Conservation (phyloP, 2,797 vertebrate genomes). For the Enoplosus armatus region DNA sequence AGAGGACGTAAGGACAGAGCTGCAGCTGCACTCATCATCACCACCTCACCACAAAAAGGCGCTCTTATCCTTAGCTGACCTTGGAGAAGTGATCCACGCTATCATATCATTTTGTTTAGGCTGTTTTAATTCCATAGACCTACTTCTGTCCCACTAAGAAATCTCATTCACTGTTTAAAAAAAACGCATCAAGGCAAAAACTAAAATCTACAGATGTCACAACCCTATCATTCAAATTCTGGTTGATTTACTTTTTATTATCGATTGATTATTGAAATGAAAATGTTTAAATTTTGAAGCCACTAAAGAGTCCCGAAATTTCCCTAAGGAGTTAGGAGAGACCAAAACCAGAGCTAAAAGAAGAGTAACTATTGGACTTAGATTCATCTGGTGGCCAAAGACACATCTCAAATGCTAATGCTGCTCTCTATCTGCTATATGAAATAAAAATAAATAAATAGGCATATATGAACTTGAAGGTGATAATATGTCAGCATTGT, state of each 20-base stretch:
- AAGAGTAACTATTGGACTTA: not conserved
- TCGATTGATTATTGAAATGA: not conserved
- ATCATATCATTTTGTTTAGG: constrained; percentile 29
- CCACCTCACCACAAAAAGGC: constrained; percentile 33
- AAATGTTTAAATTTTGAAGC: no score
- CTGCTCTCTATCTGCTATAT: not conserved
- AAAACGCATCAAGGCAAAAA: not conserved
- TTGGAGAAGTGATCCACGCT: constrained; percentile 6
- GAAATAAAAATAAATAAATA: no score
- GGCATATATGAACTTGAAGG: no score
- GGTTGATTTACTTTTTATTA: not conserved
- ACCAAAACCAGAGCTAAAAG: not conserved
- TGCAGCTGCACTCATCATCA: constrained; percentile 59
- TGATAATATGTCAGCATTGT: no score
- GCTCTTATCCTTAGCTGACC: constrained; percentile 51
- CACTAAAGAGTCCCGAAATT: not conserved
- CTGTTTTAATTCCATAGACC: not conserved
- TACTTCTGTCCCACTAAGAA: not conserved
- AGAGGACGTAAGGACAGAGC: constrained; percentile 60
- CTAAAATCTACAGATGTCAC: not conserved
- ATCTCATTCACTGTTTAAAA: not conserved
- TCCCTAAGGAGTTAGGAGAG: not conserved
- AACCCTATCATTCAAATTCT: no score
- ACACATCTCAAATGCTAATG: not conserved
- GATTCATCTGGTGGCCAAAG: no score